These are phyloP conservation scores for Anaspis maculata DNA, from an alignment of 2,888 invertebrate genomes.

Conservation along the genomic window DNA sequence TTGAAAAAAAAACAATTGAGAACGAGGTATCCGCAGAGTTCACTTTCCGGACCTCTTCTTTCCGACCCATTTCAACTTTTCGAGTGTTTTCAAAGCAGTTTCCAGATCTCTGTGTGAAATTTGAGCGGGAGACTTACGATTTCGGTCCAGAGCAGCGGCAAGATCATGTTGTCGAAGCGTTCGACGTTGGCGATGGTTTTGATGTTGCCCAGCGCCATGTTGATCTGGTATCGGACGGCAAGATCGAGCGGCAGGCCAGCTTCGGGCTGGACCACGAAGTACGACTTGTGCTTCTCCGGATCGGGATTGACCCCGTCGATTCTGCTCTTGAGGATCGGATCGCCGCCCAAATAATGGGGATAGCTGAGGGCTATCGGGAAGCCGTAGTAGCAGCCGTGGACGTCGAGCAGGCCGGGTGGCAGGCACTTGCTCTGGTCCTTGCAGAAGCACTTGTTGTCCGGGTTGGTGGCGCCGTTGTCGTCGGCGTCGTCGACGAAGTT, in stretches of 20 bases:
- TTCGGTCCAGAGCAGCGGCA: conserved; percentile 84
- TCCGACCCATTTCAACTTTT: neutral
- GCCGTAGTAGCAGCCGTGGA: conserved; percentile 81
- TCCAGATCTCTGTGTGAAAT: neutral
- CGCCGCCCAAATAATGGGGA: conserved; percentile 77
- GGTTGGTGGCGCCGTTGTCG: conserved; percentile 63
- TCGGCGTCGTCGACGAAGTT: conserved; percentile 67
- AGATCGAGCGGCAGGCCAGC: conserved; percentile 70
- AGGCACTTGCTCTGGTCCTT: conserved; percentile 53
- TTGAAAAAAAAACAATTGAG: too few species aligned
- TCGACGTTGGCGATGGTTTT: conserved; percentile 56
- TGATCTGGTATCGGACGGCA: conserved; percentile 77
- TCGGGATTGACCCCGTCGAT: conserved; percentile 61
- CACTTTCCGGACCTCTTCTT: too few species aligned
- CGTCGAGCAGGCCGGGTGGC: conserved; percentile 69
- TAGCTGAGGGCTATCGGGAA: conserved; percentile 84
- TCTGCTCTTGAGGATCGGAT: conserved; percentile 53
- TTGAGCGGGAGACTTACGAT: conserved; percentile 66
- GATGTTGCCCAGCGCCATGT: conserved; percentile 70
- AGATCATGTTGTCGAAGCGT: conserved; percentile 60
- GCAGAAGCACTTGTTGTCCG: conserved; percentile 80
- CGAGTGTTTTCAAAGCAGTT: neutral
- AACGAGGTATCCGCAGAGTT: too few species aligned
- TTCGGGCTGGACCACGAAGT: conserved; percentile 73
- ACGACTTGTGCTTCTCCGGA: conserved; percentile 55